Evolutionary conservation across 2,113 vertebrate species (phyloP).

Genomic region (Panthera tigris): DNA sequence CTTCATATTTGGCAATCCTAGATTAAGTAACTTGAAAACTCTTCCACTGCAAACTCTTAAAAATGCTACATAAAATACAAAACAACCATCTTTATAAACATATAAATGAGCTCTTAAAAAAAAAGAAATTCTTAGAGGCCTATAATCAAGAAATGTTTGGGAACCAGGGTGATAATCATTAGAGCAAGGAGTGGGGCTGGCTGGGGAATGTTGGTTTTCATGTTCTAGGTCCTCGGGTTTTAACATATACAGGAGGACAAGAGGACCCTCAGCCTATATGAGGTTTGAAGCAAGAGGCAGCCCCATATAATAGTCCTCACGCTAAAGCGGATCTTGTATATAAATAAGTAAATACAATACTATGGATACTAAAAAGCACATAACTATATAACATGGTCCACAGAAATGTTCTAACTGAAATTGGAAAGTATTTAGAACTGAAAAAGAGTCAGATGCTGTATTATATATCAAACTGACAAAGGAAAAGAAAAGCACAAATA

Average conservation of each 20-base stretch:
- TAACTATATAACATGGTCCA: not conserved
- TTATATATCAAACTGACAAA: not conserved
- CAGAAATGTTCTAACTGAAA: not conserved
- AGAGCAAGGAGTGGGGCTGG: not conserved
- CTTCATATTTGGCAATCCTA: not conserved
- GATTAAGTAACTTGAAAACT: constrained; percentile 11
- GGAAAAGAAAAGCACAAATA: constrained; percentile 22
- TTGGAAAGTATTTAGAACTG: constrained; percentile 17
- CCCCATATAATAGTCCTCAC: not conserved
- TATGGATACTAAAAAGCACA: not conserved
- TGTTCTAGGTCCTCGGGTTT: not conserved
- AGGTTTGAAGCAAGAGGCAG: not conserved
- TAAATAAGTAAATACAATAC: not conserved
- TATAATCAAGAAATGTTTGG: not conserved
- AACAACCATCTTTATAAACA: not conserved
- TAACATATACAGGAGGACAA: not conserved
- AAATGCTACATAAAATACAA: constrained; percentile 12
- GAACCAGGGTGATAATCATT: not conserved
- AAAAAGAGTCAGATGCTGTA: not conserved
- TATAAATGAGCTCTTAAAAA: not conserved
- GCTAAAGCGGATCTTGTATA: not conserved
- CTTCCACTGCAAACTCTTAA: not conserved
- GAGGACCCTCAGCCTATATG: not conserved
- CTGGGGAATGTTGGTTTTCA: not conserved
- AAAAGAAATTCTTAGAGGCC: not conserved